Percentiles rank a stretch among this genome's conserved stretches.
These are phyloP conservation scores for Saccopteryx leptura DNA, from an alignment of 2,113 vertebrate species.

Conservation along the genomic window DNA sequence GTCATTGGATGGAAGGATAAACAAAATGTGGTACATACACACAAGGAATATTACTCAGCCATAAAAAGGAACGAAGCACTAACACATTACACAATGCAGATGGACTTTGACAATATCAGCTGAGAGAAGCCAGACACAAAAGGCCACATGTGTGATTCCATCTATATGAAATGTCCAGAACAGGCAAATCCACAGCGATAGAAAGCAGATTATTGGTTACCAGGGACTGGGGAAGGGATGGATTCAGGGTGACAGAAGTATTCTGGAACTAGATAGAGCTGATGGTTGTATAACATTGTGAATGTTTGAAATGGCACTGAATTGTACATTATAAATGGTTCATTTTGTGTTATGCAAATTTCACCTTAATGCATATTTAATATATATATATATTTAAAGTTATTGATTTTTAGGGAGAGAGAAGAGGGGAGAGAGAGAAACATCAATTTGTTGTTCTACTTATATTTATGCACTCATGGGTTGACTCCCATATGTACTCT, in stretches of 20 bases:
- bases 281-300: background rate
- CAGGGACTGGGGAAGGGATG: background rate
- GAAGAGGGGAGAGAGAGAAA: too few species aligned
- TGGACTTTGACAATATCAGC: background rate
- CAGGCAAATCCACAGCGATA: background rate
- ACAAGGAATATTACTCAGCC: accelerated
- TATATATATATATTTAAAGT: too few species aligned
- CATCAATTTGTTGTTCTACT: too few species aligned
- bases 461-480: too few species aligned
- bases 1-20: background rate
- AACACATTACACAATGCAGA: accelerated
- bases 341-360: background rate
- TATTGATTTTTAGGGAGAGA: too few species aligned
- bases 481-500: too few species aligned
- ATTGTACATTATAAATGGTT: background rate
- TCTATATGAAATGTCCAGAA: background rate
- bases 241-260: background rate
- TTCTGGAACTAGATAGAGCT: background rate
- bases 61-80: background rate
- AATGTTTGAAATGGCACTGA: background rate
- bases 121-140: background rate
- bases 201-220: background rate
- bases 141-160: background rate
- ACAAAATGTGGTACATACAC: background rate
- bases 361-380: background rate